A percentile compares a stretch with the other conserved stretches of the same genome.
Evolutionary conservation across 2,797 vertebrate genomes (phyloP).

Genomic region (Coccyzus lansbergi): DNA sequence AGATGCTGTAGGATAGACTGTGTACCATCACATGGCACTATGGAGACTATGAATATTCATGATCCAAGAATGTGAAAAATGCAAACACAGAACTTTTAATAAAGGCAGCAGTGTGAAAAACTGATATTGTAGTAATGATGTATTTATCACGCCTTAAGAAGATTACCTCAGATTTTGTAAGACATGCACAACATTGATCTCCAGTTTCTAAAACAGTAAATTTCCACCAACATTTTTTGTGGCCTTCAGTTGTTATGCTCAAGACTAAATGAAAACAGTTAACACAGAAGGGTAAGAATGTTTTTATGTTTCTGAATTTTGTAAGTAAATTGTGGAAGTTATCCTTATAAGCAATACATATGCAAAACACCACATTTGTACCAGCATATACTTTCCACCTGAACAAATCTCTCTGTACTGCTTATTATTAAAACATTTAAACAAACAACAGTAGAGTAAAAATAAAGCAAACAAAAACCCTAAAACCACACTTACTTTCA

Average conservation of each 20-base stretch:
- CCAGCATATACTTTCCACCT: not conserved
- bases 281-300: not conserved
- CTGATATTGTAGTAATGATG: not conserved
- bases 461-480: not conserved
- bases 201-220: not conserved
- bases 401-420: not conserved
- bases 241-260: not conserved
- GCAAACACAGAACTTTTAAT: not conserved
- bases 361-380: not conserved
- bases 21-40: not conserved
- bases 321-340: not conserved
- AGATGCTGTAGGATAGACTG: not conserved
- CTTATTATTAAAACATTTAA: not conserved
- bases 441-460: not conserved
- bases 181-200: not conserved
- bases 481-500: conserved; percentile 81
- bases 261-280: not conserved
- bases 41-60: not conserved
- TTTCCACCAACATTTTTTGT: not conserved
- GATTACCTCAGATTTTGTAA: not conserved
- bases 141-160: not conserved
- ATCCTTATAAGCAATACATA: not conserved
- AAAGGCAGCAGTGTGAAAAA: not conserved
- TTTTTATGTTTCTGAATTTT: not conserved
- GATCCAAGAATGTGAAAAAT: not conserved